Evolutionary conservation across 2,797 vertebrate species (phyloP).

Genomic region (Caiman crocodilus): DNA sequence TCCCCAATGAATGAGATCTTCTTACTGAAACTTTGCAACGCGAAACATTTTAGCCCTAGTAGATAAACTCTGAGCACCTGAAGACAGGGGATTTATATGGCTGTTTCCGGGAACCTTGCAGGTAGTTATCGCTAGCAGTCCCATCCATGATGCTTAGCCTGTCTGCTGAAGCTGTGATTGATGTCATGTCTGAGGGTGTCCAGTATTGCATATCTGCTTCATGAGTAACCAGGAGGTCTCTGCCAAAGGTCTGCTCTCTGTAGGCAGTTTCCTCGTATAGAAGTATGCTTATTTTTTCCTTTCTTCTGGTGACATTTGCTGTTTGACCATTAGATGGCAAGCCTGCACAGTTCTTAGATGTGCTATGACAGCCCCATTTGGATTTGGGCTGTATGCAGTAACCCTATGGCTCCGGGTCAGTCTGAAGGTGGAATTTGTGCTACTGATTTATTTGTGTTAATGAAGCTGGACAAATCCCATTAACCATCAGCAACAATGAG

Average conservation of each 20-base stretch:
- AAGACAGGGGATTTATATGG: neutral
- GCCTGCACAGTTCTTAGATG: neutral
- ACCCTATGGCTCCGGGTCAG: neutral
- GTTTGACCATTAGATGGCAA: neutral
- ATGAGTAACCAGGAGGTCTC: neutral
- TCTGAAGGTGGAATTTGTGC: neutral
- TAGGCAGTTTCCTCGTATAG: neutral
- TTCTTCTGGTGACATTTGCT: neutral
- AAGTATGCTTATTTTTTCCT: neutral
- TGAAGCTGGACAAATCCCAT: neutral
- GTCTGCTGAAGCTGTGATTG: no score
- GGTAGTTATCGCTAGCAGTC: neutral
- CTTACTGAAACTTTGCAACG: neutral
- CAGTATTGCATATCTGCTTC: neutral
- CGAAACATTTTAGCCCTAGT: neutral
- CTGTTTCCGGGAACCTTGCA: neutral
- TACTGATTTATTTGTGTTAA: neutral
- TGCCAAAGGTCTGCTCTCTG: neutral
- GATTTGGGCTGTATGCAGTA: neutral
- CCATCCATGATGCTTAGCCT: neutral
- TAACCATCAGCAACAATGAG: neutral
- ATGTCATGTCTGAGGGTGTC: neutral
- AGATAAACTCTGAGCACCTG: neutral
- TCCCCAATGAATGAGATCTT: neutral
- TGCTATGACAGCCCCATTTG: no score